Base-by-base conservation (phyloP, 2,113 vertebrate genomes). In the Lycaon pictus region DNA sequence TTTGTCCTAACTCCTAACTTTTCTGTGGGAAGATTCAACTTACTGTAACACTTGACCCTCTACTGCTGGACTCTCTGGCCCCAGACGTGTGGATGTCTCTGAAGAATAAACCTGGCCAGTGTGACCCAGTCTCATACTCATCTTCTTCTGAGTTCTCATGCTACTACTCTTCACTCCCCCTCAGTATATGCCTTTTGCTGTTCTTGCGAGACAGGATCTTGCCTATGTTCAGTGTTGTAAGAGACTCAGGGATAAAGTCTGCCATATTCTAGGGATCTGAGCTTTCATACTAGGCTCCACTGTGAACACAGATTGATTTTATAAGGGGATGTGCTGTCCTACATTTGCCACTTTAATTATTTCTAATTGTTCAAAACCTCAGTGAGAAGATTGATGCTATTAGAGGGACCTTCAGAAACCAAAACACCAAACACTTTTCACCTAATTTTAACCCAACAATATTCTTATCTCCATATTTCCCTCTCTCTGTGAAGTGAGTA, bases 1-100 rank as follows among this genome's bases (percentile, higher is more conserved):
- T 90, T 94, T 23, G 43, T 93, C 23, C 58, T n/a, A 92, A 81
- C 15, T 71, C 7, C 58, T 51, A 23, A 88, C 22, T 55, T 95
- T n/a, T 87, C 55, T 56, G 7, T 32, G 23, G 12, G 51, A 29
- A 7, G 12, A 94, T 58, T 48, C 20, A 94, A 74, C 29, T 87
- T n/a, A 80, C 0, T 11, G 5, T 58, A 88, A 69, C 20, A 72
- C 23, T 29, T 48, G 29, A 23, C 12, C 11, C 5, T 71, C 69
- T 56, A 32, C 5, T 90, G 72, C 60, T 56, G n/a, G 58, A 32
- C 20, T 79, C 23, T 22, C n/a, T 77, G 5, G 27, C 11, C 7
- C 22, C 27, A 58, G 27, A 56, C 65, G 0, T 58, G 19, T 17
- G 35, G 19, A 56, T 1, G 69, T 88, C 51, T 3, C 2, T 76